Evolutionary conservation across 2,113 vertebrate species (phyloP).

Genomic region (Dendrocopos noguchii): DNA sequence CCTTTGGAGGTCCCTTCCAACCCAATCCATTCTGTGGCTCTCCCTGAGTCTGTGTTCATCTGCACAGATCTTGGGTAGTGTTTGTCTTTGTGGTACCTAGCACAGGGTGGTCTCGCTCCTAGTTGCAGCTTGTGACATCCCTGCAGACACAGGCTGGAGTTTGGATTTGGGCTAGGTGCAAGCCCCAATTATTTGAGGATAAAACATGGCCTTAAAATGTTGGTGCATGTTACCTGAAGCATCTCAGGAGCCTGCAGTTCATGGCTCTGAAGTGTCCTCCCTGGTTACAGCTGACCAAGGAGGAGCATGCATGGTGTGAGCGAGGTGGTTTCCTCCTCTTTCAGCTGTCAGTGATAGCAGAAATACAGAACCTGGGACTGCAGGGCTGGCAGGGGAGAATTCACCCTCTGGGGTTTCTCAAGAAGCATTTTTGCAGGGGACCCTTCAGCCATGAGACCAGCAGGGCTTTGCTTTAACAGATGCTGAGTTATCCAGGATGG

Average conservation of each 20-base stretch:
- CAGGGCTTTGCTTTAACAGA: neutral
- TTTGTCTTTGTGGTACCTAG: neutral
- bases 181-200: neutral
- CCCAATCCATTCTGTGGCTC: too few species aligned
- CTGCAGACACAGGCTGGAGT: rapidly evolving
- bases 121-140: neutral
- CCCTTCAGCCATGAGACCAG: neutral
- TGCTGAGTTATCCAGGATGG: neutral
- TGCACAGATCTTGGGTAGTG: neutral
- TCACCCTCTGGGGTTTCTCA: neutral
- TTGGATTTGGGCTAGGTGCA: neutral
- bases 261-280: neutral
- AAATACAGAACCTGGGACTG: neutral
- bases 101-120: neutral
- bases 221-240: rapidly evolving
- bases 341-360: neutral
- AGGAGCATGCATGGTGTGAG: neutral
- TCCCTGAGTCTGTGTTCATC: neutral
- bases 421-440: neutral
- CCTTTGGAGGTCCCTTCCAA: too few species aligned
- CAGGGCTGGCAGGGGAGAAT: neutral
- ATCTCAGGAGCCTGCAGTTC: neutral
- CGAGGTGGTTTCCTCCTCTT: neutral
- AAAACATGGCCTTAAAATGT: neutral
- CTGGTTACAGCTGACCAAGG: neutral